Conservation (phyloP, 2,888 invertebrate species). For the Arrhopalites spinosus region DNA sequence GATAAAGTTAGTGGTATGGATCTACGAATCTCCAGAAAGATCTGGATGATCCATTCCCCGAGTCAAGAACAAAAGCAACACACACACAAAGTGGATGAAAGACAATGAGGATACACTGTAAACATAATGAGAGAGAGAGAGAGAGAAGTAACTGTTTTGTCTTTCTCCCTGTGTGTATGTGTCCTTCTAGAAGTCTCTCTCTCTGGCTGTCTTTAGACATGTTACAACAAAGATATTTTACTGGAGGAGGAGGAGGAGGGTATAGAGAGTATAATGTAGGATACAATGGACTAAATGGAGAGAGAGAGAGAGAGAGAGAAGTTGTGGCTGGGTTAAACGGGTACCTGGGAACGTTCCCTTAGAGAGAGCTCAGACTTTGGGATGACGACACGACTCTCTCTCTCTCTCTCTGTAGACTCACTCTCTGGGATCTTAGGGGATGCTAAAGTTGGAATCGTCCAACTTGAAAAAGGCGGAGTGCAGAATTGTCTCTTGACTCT, state of each 20-base stretch:
- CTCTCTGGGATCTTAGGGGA: too few relatives aligned
- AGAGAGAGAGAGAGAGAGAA: conserved; percentile 14
- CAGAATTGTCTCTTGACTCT: conserved; percentile 56
- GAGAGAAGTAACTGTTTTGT: conserved; percentile 22
- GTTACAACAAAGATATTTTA: too few relatives aligned
- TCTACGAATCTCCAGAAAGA: conserved; percentile 10
- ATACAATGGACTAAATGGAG: not conserved
- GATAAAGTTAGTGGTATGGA: conserved; percentile 25
- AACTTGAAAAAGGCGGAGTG: conserved; percentile 56
- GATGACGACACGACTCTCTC: too few relatives aligned
- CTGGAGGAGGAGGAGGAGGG: not conserved
- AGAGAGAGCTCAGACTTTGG: too few relatives aligned
- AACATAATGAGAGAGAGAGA: conserved; percentile 20
- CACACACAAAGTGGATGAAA: not conserved
- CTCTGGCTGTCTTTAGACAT: too few relatives aligned
- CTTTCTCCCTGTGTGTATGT: not conserved
- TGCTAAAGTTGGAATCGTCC: conserved; percentile 21
- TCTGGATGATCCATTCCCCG: conserved; percentile 15
- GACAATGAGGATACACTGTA: conserved; percentile 5
- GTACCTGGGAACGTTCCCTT: not conserved
- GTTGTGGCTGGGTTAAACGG: conserved; percentile 1
- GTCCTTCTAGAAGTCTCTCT: too few relatives aligned
- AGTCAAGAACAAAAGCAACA: not conserved
- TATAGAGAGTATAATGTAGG: not conserved
- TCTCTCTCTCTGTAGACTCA: too few relatives aligned